Conservation (phyloP, 2,113 vertebrate species). For the Atrichornis clamosus region DNA sequence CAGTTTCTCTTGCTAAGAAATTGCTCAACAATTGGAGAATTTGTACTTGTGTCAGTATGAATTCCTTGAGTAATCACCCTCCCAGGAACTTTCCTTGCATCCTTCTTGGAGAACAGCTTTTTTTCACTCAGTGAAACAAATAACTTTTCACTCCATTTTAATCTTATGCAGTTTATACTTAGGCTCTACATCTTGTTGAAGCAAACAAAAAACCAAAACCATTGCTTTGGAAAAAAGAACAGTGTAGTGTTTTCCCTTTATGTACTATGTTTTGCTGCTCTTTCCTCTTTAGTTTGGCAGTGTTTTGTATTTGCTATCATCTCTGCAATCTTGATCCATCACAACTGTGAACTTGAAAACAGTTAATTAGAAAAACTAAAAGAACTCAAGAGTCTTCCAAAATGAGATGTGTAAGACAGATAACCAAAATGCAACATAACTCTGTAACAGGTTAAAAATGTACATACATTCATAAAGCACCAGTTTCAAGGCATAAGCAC, state of each 20-base stretch:
- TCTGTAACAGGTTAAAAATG: not conserved
- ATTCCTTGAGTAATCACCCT: not conserved
- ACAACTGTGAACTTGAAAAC: not conserved
- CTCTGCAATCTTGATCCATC: not conserved
- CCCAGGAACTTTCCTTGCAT: not conserved
- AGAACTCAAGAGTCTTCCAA: not conserved
- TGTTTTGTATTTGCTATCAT: not conserved
- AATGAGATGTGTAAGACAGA: not conserved
- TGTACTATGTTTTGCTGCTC: not conserved
- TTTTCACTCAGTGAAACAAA: not conserved
- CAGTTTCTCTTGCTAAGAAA: not conserved
- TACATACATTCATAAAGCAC: not conserved
- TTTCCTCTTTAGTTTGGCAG: not conserved
- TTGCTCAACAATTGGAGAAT: not conserved
- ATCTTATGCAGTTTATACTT: not conserved
- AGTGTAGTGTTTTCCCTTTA: not conserved
- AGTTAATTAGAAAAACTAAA: not conserved
- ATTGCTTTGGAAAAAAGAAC: not conserved
- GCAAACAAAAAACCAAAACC: not conserved
- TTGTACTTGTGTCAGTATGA: not conserved
- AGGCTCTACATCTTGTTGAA: not conserved
- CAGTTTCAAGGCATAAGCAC: not conserved
- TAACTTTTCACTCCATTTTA: not conserved
- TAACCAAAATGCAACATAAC: not conserved
- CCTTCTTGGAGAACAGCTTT: not conserved